A percentile compares a stretch with the other conserved stretches of the same genome.
Evolutionary conservation across 1,140 invertebrate species (phyloP).

Genomic region (Lepidotrigona ventralis): DNA sequence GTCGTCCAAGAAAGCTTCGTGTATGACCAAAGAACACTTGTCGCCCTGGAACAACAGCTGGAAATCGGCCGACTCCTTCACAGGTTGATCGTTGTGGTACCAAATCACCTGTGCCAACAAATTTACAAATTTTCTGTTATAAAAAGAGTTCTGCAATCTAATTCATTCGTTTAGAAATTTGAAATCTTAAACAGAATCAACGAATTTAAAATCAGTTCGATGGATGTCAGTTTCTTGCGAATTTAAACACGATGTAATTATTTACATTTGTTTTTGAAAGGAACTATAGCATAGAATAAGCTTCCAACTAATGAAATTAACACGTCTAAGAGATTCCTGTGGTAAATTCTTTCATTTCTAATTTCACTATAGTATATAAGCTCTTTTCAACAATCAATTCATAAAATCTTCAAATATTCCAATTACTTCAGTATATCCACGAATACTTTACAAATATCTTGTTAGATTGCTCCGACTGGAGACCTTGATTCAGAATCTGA

Average conservation of each 20-base stretch:
- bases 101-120: slow-evolving; percentile 85
- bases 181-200: neutral
- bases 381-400: no score
- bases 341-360: neutral
- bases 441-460: no score
- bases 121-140: slow-evolving; percentile 13
- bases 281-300: neutral
- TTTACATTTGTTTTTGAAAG: neutral
- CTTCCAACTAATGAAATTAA: neutral
- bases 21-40: slow-evolving; percentile 88
- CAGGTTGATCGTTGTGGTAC: slow-evolving; percentile 91
- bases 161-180: no score
- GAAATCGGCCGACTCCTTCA: slow-evolving; percentile 92
- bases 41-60: slow-evolving; percentile 90
- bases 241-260: neutral
- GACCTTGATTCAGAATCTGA: no score
- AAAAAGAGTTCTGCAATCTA: neutral
- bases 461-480: no score
- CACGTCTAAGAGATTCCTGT: neutral
- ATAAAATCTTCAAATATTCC: no score
- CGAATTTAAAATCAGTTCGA: no score
- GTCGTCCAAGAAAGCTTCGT: slow-evolving; percentile 88
- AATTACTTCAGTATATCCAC: no score
- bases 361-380: no score
- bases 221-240: neutral